Conservation (phyloP, 2,797 vertebrate species). For the Enteromius paludinosus region DNA sequence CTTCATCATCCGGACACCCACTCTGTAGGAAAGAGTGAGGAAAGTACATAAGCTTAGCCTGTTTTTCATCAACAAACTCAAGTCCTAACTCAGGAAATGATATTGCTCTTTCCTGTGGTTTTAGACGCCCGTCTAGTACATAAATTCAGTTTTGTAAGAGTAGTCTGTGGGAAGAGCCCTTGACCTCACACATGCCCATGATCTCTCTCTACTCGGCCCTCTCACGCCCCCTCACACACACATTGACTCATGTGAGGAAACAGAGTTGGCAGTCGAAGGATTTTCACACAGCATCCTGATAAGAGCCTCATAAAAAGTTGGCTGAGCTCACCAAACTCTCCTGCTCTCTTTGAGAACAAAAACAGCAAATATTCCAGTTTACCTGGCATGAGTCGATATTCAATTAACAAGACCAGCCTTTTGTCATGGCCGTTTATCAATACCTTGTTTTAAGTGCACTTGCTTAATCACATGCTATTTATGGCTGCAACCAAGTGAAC, state of each 20-base stretch:
- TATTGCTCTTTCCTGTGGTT: constrained; percentile 30
- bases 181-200: constrained; percentile 48
- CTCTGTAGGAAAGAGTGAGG: constrained; percentile 23
- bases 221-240: constrained; percentile 41
- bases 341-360: constrained; percentile 58
- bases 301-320: constrained; percentile 66
- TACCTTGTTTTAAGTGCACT: constrained; percentile 73
- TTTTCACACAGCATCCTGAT: constrained; percentile 61
- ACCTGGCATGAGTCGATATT: constrained; percentile 76
- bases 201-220: constrained; percentile 22
- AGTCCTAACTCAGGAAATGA: constrained; percentile 41
- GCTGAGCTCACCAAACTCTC: constrained; percentile 17
- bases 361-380: constrained; percentile 66
- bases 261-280: constrained; percentile 50
- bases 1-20: neutral
- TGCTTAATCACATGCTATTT: constrained; percentile 77
- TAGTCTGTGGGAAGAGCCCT: constrained; percentile 51
- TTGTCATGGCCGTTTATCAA: constrained; percentile 75
- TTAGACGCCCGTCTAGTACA: constrained; percentile 18
- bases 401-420: constrained; percentile 75
- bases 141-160: constrained; percentile 40
- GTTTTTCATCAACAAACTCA: constrained; percentile 40
- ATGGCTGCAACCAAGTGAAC: constrained; percentile 65
- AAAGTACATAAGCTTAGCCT: neutral
- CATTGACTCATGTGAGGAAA: constrained; percentile 46